A percentile compares a stretch with the other conserved stretches of the same genome.
phyloP scores from a whole-genome alignment of 2,113 vertebrate species.

The Odocoileus hemionus region DNA sequence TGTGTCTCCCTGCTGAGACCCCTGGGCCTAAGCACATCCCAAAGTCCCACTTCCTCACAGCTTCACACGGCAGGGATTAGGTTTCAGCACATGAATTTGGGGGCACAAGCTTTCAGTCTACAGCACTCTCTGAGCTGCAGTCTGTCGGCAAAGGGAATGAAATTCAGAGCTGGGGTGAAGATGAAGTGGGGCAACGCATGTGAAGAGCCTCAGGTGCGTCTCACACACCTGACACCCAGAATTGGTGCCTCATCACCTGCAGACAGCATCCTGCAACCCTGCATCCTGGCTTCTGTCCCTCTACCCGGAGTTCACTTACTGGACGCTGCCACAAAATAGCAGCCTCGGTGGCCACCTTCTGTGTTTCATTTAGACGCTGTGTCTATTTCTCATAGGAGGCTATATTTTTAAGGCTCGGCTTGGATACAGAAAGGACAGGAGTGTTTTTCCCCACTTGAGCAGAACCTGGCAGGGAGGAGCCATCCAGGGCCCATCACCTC shows the following conservation, averaged over 20 bases:
- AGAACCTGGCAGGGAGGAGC: not conserved
- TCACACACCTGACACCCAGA: accelerated
- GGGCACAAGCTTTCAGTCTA: not conserved
- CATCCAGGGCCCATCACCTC: not conserved
- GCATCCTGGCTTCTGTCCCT: not conserved
- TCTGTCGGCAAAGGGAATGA: not conserved
- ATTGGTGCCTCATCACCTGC: accelerated
- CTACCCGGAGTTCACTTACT: not conserved
- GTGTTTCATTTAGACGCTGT: no score
- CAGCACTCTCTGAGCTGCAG: not conserved
- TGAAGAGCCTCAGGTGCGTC: not conserved
- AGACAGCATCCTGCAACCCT: accelerated
- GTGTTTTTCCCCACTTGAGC: not conserved
- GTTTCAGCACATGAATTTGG: not conserved
- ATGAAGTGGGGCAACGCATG: not conserved
- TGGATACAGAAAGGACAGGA: not conserved
- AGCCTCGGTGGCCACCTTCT: not conserved
- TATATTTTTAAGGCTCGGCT: not conserved
- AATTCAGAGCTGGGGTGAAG: not conserved
- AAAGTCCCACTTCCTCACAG: no score
- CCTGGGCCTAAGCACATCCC: not conserved
- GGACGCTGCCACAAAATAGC: not conserved
- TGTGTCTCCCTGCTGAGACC: not conserved
- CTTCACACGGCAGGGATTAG: not conserved
- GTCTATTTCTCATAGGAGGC: not conserved